phyloP scores from a whole-genome alignment of 1,140 invertebrate species.

The Centruroides vittatus region DNA sequence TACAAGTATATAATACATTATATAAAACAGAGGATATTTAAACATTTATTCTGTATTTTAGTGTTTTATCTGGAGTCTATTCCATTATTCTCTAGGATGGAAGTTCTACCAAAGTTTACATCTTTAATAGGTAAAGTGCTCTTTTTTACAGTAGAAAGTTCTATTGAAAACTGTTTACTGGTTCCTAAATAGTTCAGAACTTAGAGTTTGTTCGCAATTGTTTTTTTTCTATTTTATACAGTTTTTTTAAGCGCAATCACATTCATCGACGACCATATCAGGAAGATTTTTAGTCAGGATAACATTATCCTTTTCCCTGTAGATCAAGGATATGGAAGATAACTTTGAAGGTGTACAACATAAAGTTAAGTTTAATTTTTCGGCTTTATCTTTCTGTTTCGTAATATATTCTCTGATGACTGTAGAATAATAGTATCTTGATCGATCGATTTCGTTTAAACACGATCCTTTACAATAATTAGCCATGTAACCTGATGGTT shows the following conservation, averaged over 20 bases:
- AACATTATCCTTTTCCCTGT: background rate
- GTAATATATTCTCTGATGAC: background rate
- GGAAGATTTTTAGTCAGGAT: background rate
- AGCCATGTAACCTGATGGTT: slow-evolving; percentile 65
- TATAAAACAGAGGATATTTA: too few species aligned
- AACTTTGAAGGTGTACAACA: background rate
- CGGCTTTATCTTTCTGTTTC: background rate
- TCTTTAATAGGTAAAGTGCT: too few species aligned
- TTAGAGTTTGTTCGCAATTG: too few species aligned
- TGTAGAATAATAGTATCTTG: background rate
- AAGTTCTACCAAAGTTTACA: too few species aligned
- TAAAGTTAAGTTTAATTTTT: background rate
- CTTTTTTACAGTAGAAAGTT: too few species aligned
- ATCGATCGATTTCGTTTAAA: slow-evolving; percentile 3
- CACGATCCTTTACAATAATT: slow-evolving; percentile 86
- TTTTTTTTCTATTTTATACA: too few species aligned
- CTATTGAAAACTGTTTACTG: too few species aligned
- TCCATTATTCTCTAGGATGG: background rate
- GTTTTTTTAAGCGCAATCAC: background rate
- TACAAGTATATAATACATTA: too few species aligned
- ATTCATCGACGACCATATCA: background rate
- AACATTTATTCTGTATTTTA: too few species aligned
- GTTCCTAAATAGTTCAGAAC: too few species aligned
- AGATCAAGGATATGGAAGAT: background rate
- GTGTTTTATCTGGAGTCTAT: background rate